A percentile compares a stretch with the other conserved stretches of the same genome.
These are phyloP conservation scores for Heliconius cydno DNA, from an alignment of 2,888 invertebrate species.

Conservation along the genomic window DNA sequence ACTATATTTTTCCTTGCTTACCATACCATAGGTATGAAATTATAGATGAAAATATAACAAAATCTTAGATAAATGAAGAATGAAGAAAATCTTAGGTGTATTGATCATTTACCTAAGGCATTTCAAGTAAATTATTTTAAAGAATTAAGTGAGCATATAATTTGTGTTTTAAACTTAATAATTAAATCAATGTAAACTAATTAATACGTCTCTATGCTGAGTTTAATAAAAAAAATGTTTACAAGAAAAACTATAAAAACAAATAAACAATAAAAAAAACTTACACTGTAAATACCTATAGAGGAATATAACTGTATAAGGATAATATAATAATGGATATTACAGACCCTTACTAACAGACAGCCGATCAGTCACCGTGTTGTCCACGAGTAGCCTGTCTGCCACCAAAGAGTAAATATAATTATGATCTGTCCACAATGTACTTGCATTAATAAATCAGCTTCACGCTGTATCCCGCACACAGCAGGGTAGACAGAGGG, in stretches of 20 bases:
- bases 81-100: too few relatives aligned
- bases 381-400: slow-evolving; percentile 27
- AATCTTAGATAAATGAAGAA: too few relatives aligned
- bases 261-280: not conserved
- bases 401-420: slow-evolving; percentile 33
- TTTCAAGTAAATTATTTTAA: too few relatives aligned
- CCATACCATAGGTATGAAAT: too few relatives aligned
- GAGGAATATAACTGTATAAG: not conserved
- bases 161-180: not conserved
- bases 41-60: too few relatives aligned
- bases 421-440: slow-evolving; percentile 29
- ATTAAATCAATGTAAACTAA: not conserved
- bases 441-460: not conserved
- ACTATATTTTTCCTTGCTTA: too few relatives aligned
- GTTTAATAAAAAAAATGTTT: not conserved
- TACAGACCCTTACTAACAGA: slow-evolving; percentile 19
- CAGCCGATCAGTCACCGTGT: slow-evolving; percentile 30
- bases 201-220: not conserved
- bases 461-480: too few relatives aligned
- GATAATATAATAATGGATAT: not conserved
- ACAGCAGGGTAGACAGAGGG: too few relatives aligned
- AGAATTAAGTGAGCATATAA: not conserved
- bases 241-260: not conserved
- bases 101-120: too few relatives aligned
- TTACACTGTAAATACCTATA: not conserved